phyloP scores from a whole-genome alignment of 2,888 invertebrate species.

The Leucoptera coffeella region DNA sequence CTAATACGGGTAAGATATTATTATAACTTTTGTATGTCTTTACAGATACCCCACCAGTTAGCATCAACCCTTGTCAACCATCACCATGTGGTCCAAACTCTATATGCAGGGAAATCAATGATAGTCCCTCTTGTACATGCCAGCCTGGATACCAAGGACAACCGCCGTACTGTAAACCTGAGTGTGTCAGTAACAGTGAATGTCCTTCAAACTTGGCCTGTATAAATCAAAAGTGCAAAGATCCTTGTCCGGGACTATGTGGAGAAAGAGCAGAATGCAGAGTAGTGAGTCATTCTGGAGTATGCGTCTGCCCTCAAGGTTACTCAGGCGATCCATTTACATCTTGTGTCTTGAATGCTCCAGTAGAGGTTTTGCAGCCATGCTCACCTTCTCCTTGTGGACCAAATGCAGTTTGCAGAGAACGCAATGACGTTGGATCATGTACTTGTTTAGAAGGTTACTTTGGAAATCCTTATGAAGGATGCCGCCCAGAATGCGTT shows the following conservation, averaged over 20 bases:
- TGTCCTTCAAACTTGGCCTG: slow-evolving; percentile 66
- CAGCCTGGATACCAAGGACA: slow-evolving; percentile 61
- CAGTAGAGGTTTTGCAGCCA: slow-evolving; percentile 51
- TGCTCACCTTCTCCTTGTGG: slow-evolving; percentile 69
- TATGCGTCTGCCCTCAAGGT: slow-evolving; percentile 65
- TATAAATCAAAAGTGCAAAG: slow-evolving; percentile 65
- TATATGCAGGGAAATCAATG: slow-evolving; percentile 62
- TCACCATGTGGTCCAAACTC: slow-evolving; percentile 78
- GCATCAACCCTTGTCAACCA: slow-evolving; percentile 64
- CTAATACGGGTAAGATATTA: too few species aligned
- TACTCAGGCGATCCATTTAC: slow-evolving; percentile 61
- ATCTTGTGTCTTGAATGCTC: slow-evolving; percentile 41
- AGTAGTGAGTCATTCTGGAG: slow-evolving; percentile 71
- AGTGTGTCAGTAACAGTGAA: slow-evolving; percentile 73
- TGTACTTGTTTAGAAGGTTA: slow-evolving; percentile 65
- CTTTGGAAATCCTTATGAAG: slow-evolving; percentile 72
- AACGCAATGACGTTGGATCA: slow-evolving; percentile 62
- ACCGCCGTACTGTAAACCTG: slow-evolving; percentile 74
- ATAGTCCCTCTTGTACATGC: slow-evolving; percentile 70
- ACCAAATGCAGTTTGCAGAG: slow-evolving; percentile 62
- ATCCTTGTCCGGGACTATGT: slow-evolving; percentile 68
- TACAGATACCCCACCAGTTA: slow-evolving; percentile 19
- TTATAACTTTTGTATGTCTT: slow-evolving; percentile 3
- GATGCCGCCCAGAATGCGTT: slow-evolving; percentile 70
- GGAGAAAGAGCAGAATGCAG: slow-evolving; percentile 67